Base-by-base conservation (phyloP, 2,113 vertebrate species). In the Oreotrochilus melanogaster region DNA sequence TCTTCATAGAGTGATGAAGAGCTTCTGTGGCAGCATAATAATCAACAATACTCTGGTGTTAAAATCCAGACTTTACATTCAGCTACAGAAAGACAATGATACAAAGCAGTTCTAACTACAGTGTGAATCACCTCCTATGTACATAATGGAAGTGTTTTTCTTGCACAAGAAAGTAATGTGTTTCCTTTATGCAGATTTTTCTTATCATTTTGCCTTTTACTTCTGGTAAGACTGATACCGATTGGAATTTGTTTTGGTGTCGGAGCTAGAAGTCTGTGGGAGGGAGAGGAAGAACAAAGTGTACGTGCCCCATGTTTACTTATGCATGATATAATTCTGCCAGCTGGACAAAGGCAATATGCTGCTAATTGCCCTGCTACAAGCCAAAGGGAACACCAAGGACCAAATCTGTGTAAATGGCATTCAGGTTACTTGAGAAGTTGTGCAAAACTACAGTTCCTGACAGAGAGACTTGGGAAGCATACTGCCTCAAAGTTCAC, bases 231-330 rank as follows among this genome's bases (percentile, higher is more conserved):
- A 88, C 50, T 0, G 4, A 75, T 79, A 79, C 56, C 85, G 37
- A 69, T 48, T 73, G 82, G 73, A 95, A 86, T 90, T 72, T 2
- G 2, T 79, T 87, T 76, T n/a, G 9, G 31, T 81, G 66, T 86
- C 4, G 3, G 74, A 89, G 57, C 65, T 93, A 25, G 62, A 65
- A 65, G 47, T 31, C 18, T 70, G 82, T 87, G 75, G 88, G 88
- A 94, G 74, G 75, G 86, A 72, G 61, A 88, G 14, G 18, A 73
- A 73, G 86, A 88, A 90, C 75, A 90, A 86, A 82, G 86, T 73
- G 83, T 92, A 76, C 1, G 0, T 83, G 75, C 50, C 50, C n/a
- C 37, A 3, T 65, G 64, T 96, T 90, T 95, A 94, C 72, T 93
- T 94, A 89, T 76, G 19, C 37, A 31, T 50, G 17, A 30, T 86